Evolutionary conservation across 2,113 vertebrate genomes (phyloP).

Genomic region (Ailurus styani): DNA sequence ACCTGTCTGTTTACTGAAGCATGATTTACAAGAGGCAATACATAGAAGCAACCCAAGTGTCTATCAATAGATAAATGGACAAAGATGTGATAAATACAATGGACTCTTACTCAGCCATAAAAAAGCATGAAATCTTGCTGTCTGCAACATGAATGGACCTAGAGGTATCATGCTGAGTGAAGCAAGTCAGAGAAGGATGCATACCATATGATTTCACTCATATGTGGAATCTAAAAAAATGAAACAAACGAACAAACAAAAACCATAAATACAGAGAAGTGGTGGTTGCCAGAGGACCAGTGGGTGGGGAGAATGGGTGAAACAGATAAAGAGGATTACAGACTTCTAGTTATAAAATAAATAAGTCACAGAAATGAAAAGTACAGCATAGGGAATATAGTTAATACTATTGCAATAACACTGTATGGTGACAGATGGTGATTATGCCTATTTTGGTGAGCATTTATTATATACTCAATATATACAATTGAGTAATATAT

Average conservation of each 20-base stretch:
- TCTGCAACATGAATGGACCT: neutral
- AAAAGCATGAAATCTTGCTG: neutral
- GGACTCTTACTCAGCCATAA: neutral
- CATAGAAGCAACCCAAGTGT: neutral
- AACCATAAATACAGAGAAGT: neutral
- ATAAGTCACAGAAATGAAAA: neutral
- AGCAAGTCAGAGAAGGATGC: neutral
- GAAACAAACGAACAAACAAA: neutral
- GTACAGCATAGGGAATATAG: neutral
- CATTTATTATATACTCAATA: neutral
- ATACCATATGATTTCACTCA: neutral
- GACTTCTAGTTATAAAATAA: neutral
- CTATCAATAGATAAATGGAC: neutral
- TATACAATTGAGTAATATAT: neutral
- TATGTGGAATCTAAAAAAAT: neutral
- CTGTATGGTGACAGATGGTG: neutral
- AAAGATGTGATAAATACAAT: neutral
- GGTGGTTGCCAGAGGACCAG: neutral
- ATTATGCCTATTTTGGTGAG: neutral
- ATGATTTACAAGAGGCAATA: neutral
- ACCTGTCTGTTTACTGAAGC: neutral
- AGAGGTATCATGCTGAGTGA: neutral
- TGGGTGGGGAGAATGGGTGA: neutral
- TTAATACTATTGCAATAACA: neutral
- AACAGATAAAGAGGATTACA: neutral